phyloP scores from a whole-genome alignment of 2,797 vertebrate genomes.

The Semotilus atromaculatus region DNA sequence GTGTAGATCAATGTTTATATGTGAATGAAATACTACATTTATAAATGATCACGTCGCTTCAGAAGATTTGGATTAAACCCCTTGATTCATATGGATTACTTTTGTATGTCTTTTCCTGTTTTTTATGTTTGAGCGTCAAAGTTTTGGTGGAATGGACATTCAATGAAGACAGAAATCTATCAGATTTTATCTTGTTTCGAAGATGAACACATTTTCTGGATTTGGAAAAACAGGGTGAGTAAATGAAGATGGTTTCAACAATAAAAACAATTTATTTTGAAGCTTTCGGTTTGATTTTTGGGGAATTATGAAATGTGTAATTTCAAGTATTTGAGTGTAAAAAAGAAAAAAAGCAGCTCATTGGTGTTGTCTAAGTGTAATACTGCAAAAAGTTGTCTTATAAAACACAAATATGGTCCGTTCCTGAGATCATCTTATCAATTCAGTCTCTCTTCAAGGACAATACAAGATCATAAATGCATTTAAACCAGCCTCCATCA shows the following conservation, averaged over 20 bases:
- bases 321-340: slow-evolving; percentile 12
- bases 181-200: neutral
- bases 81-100: neutral
- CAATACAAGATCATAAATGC: neutral
- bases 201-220: neutral
- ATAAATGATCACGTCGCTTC: neutral
- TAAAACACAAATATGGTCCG: neutral
- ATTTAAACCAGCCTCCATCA: neutral
- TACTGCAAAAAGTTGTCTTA: neutral
- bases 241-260: slow-evolving; percentile 1
- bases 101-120: neutral
- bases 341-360: neutral
- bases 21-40: neutral
- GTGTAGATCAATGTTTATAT: neutral
- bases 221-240: neutral
- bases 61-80: neutral
- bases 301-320: neutral
- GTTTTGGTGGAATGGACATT: neutral
- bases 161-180: no score
- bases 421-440: neutral
- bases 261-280: neutral
- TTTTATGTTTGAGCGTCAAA: neutral
- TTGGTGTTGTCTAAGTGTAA: neutral
- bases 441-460: neutral
- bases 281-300: neutral